These are phyloP conservation scores for Rhizomys pruinosus DNA, from an alignment of 2,113 vertebrate genomes.

Conservation along the genomic window DNA sequence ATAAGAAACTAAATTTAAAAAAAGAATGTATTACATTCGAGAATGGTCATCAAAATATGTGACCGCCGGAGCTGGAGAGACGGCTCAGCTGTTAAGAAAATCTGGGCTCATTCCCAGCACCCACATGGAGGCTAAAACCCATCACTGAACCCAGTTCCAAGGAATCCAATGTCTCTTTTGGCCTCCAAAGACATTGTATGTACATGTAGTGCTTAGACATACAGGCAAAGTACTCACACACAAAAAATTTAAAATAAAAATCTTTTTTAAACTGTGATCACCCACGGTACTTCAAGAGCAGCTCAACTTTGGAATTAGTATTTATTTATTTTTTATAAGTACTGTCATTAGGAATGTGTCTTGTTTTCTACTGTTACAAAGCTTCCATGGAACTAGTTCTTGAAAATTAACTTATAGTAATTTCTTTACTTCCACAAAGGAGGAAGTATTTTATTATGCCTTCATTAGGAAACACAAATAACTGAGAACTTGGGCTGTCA, in stretches of 20 bases:
- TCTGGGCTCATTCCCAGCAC: too few relatives aligned
- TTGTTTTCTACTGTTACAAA: not conserved
- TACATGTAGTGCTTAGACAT: too few relatives aligned
- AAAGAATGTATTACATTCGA: not conserved
- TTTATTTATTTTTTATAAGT: constrained; percentile 52
- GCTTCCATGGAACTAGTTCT: constrained; percentile 59
- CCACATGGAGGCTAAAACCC: too few relatives aligned
- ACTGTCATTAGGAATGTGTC: not conserved
- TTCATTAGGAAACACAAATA: constrained; percentile 25
- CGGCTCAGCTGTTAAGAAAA: too few relatives aligned
- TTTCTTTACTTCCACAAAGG: constrained; percentile 45
- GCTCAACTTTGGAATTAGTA: constrained; percentile 5
- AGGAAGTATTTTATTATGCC: constrained; percentile 16
- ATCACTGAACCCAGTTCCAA: too few relatives aligned
- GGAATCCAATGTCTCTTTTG: too few relatives aligned
- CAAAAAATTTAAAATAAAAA: too few relatives aligned
- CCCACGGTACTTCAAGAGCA: not conserved
- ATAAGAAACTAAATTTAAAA: too few relatives aligned
- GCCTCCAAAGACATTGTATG: too few relatives aligned
- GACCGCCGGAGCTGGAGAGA: not conserved
- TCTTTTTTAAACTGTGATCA: not conserved
- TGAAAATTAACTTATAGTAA: constrained; percentile 32
- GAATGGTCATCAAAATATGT: not conserved
- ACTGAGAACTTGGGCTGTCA: not conserved
- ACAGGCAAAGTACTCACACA: too few relatives aligned